A percentile compares a stretch with the other conserved stretches of the same genome.
Evolutionary conservation across 92 coral and sea anemone genomes (phyloP).

Genomic region (Parazoanthus darwini): DNA sequence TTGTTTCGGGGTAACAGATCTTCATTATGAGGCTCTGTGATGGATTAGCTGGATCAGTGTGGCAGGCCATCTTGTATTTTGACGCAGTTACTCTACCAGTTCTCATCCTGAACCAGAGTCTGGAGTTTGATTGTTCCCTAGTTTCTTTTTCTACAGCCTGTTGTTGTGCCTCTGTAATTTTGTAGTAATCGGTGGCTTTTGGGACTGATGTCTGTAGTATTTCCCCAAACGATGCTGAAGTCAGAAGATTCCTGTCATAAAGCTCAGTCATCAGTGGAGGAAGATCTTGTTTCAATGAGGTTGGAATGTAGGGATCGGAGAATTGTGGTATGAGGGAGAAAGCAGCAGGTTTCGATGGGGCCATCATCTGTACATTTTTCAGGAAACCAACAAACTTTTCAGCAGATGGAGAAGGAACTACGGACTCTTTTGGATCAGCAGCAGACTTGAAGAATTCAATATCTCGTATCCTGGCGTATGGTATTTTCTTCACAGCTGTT

Average conservation of each 20-base stretch:
- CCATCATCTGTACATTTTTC: slow-evolving; percentile 3
- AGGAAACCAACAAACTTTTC: background rate
- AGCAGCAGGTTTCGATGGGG: slow-evolving; percentile 35
- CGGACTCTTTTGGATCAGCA: background rate
- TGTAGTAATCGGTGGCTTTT: background rate
- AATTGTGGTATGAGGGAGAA: slow-evolving; percentile 19
- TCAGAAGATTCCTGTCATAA: slow-evolving; percentile 18
- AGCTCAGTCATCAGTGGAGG: slow-evolving; percentile 30
- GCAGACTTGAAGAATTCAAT: background rate
- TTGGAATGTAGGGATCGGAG: slow-evolving; percentile 43
- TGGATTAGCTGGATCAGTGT: slow-evolving; percentile 34
- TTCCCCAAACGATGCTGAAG: slow-evolving; percentile 20
- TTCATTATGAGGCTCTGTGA: slow-evolving; percentile 47
- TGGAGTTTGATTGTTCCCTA: slow-evolving; percentile 47
- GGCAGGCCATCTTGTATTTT: slow-evolving; percentile 52
- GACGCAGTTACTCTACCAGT: slow-evolving; percentile 56
- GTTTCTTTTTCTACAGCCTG: slow-evolving; percentile 46
- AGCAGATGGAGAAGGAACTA: background rate
- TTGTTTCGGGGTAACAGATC: slow-evolving; percentile 46
- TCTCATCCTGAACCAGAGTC: slow-evolving; percentile 51
- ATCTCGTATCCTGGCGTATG: slow-evolving; percentile 28
- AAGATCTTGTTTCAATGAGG: slow-evolving; percentile 19
- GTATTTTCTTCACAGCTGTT: slow-evolving; percentile 26
- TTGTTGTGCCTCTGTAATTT: slow-evolving; percentile 37
- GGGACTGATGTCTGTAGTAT: slow-evolving; percentile 9